A percentile compares a stretch with the other conserved stretches of the same genome.
Conservation (phyloP, 2,113 vertebrate species). For the Lophochroa leadbeateri region DNA sequence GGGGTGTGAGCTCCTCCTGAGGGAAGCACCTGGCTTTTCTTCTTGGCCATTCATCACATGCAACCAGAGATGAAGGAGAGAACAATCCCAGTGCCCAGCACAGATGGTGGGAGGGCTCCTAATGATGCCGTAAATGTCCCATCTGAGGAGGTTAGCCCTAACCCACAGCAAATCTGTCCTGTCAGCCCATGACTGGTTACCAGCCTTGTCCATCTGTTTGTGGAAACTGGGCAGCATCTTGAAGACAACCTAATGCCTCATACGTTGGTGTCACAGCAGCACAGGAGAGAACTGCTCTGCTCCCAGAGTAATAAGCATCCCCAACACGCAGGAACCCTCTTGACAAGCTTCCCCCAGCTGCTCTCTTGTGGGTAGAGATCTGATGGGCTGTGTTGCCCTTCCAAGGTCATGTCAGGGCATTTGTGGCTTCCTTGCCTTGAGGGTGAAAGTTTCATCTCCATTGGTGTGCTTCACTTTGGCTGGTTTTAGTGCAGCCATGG, state of each 20-base stretch:
- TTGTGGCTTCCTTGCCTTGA: neutral
- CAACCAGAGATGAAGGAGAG: neutral
- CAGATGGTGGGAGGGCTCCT: slow-evolving; percentile 7
- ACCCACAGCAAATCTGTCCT: neutral
- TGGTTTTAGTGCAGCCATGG: fast-evolving
- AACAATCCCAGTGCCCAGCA: neutral
- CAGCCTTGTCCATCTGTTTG: neutral
- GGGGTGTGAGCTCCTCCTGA: neutral
- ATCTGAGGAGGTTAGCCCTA: neutral
- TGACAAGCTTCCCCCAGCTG: neutral
- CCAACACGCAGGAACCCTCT: fast-evolving
- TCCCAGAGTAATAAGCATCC: fast-evolving
- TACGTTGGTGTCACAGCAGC: neutral
- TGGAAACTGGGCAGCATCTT: neutral
- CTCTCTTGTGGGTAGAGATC: neutral
- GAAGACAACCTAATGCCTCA: neutral
- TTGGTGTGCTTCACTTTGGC: neutral
- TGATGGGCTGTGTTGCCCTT: neutral
- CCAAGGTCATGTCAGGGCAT: neutral
- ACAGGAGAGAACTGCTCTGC: neutral
- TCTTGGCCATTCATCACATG: neutral
- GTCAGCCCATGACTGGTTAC: neutral
- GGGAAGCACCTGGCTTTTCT: neutral
- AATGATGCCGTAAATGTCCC: neutral
- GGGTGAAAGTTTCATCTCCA: neutral